phyloP scores from a whole-genome alignment of 2,113 vertebrate species.

The Campylorhamphus procurvoides region DNA sequence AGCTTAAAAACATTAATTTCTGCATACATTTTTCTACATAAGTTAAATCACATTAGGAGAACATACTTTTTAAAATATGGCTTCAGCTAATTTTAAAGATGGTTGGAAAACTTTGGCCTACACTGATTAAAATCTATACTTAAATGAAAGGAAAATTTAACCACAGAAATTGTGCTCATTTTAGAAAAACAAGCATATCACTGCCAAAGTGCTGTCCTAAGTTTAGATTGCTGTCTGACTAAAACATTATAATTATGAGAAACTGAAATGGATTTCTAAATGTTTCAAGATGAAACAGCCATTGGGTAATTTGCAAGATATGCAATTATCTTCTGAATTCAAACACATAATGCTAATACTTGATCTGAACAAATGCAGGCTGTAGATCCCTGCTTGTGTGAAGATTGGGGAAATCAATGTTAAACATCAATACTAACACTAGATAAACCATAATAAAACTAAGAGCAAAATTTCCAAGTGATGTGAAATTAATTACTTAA shows the following conservation, averaged over 20 bases:
- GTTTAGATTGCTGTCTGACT: constrained; percentile 69
- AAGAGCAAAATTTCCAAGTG: not conserved
- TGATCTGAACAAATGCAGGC: constrained; percentile 22
- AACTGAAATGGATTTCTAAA: constrained; percentile 75
- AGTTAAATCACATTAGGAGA: constrained; percentile 22
- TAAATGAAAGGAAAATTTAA: constrained; percentile 73
- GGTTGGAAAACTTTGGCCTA: constrained; percentile 62
- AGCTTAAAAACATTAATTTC: not conserved
- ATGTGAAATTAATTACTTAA: constrained; percentile 29
- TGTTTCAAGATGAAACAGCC: constrained; percentile 72
- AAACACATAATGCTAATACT: constrained; percentile 46
- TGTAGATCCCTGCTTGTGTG: not conserved
- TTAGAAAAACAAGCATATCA: constrained; percentile 70
- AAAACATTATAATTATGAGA: constrained; percentile 72
- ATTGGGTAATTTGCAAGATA: constrained; percentile 66
- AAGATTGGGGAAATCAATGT: not conserved
- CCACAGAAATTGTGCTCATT: constrained; percentile 69
- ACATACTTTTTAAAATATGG: constrained; percentile 43
- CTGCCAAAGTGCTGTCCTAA: constrained; percentile 68
- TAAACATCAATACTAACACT: constrained; percentile 26
- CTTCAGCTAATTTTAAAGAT: constrained; percentile 66
- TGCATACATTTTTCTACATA: not conserved
- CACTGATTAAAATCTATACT: constrained; percentile 73
- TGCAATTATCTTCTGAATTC: constrained; percentile 65
- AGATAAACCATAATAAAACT: not conserved